Evolutionary conservation across 2,888 invertebrate genomes (phyloP), one percentile per base, ranked within the genome.

Genomic region (Drosophila robusta): DNA sequence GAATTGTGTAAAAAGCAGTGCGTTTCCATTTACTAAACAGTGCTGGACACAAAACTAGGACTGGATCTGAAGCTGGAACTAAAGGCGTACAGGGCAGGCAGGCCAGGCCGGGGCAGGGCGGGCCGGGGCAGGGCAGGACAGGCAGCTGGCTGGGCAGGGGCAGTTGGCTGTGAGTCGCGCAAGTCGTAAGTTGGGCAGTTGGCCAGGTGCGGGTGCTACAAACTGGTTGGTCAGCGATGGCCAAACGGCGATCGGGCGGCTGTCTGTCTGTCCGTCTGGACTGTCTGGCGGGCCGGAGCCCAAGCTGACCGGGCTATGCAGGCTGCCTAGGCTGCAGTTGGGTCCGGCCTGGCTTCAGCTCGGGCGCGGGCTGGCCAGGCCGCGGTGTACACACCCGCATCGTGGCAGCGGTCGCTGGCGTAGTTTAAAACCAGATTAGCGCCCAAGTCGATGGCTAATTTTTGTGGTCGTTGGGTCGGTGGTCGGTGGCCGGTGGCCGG

Each of bases 201-300:
- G 90, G 77, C 90, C 89, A 90, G 89, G 90, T 89, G 89, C 90
- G 90, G 90, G 90, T 89, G 89, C 80, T 75, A 72, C 65, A 83
- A 84, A 84, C 89, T 89, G 83, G 89, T 84, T 84, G 89, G 55
- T 67, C 70, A 68, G 52, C 79, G 84, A 80, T 84, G 85, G 80
- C 79, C 89, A 80, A 80, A 80, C 68, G 72, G 75, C 29, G 74
- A 66, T 39, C 63, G 55, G 36, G 63, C 47, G 46, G 22, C 45
- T 46, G 50, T 22, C 56, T 42, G 49, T 16, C 55, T 22, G 56
- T 51, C 54, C 14, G 39, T 36, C 60, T 45, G 61, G 54, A 18
- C 60, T 68, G 60, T 42, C 47, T 64, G 60, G 29, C 56, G 45
- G 55, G 9, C 34, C 42, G 18, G 24, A 58, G 32, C 57, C 42